Evolutionary conservation across 2,113 vertebrate genomes (phyloP).

Genomic region (Setophaga coronata): DNA sequence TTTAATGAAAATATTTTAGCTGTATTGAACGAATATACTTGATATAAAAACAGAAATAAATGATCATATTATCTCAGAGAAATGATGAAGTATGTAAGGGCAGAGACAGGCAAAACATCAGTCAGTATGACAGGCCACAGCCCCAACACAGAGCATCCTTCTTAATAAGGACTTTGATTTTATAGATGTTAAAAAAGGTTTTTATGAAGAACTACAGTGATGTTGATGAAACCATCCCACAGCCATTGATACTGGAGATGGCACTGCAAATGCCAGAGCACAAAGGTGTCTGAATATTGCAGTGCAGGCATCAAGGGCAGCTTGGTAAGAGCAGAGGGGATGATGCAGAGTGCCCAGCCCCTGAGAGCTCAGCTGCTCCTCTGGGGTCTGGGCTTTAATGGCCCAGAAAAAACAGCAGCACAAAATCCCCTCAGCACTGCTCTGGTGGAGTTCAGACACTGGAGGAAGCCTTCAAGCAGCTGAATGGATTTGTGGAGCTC

Average conservation of each 20-base stretch:
- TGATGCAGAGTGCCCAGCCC: background rate
- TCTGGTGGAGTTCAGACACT: background rate
- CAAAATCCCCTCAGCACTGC: background rate
- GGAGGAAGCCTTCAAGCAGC: background rate
- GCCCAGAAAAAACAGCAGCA: background rate
- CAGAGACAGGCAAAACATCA: background rate
- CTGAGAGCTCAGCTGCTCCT: fast-evolving
- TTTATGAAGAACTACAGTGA: background rate
- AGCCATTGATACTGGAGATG: background rate
- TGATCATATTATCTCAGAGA: background rate
- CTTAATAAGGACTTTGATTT: background rate
- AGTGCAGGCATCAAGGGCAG: background rate
- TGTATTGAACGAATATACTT: background rate
- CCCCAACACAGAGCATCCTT: background rate
- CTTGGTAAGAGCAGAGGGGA: background rate
- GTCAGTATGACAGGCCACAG: background rate
- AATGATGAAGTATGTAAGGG: background rate
- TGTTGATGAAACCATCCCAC: background rate
- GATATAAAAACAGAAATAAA: background rate
- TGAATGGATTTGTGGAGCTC: background rate
- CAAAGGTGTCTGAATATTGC: background rate
- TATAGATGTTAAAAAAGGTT: background rate
- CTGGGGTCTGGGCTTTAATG: background rate
- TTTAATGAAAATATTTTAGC: background rate
- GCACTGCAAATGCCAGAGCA: background rate